Conservation (phyloP, 2,113 vertebrate species). For the Phyllopteryx taeniolatus region DNA sequence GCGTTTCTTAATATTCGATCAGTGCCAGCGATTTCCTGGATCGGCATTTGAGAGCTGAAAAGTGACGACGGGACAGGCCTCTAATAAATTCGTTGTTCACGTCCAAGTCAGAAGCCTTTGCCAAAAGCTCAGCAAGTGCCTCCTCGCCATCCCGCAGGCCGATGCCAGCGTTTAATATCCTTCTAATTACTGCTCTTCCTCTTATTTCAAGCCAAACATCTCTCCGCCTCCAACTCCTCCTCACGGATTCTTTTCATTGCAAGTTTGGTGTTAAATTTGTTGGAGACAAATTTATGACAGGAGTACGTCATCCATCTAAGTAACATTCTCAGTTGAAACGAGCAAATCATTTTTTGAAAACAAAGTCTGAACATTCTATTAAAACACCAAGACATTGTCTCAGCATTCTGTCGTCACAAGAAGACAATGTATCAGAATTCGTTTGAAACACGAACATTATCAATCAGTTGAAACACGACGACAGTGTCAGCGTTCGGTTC, state of each 20-base stretch:
- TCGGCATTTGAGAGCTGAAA: background rate
- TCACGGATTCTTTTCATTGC: conserved; percentile 30
- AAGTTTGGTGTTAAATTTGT: conserved; percentile 31
- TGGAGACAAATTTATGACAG: conserved; percentile 30
- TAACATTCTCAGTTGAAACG: background rate
- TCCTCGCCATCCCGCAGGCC: conserved; percentile 15
- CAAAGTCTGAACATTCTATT: background rate
- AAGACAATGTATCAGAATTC: background rate
- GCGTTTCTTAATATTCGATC: background rate
- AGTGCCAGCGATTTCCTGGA: background rate
- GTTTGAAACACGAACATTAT: background rate
- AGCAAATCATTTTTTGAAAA: background rate
- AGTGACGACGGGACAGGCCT: background rate
- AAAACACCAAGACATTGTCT: background rate
- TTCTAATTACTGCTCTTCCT: conserved; percentile 28
- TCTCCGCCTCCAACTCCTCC: conserved; percentile 9
- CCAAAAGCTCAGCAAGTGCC: conserved; percentile 19
- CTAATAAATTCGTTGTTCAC: background rate
- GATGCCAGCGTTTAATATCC: conserved; percentile 37
- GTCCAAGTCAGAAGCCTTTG: conserved; percentile 15
- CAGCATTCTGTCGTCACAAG: background rate
- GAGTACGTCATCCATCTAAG: background rate
- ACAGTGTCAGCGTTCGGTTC: background rate
- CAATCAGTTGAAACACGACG: background rate
- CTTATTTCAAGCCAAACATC: conserved; percentile 45